Evolutionary conservation across 2,113 vertebrate genomes (phyloP).

Genomic region (Camelus dromedarius): DNA sequence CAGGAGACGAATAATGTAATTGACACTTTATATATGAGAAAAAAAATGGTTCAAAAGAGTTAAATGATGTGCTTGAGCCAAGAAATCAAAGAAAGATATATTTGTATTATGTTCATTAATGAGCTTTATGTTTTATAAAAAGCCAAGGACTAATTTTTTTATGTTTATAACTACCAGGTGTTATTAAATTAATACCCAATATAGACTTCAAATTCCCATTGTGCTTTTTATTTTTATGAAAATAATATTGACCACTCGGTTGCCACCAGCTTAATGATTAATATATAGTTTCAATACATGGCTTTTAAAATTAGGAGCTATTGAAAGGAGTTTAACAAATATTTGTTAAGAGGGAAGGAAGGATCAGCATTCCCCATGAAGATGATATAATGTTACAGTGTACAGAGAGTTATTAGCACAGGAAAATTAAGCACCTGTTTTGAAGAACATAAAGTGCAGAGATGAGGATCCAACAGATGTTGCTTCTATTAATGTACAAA

Average conservation of each 20-base stretch:
- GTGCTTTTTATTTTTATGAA: constrained; percentile 9
- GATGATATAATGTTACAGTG: constrained; percentile 57
- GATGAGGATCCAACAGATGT: neutral
- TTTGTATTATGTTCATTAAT: neutral
- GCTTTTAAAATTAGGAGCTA: constrained; percentile 55
- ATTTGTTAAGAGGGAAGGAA: constrained; percentile 63
- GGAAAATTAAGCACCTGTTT: constrained; percentile 55
- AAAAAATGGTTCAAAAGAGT: neutral
- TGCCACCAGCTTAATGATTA: constrained; percentile 36
- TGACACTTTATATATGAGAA: neutral
- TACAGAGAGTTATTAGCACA: neutral
- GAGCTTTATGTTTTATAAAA: constrained; percentile 30
- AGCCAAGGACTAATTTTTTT: neutral
- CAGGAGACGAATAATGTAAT: neutral
- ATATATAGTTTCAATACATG: neutral
- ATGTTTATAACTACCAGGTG: neutral
- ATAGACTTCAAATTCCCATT: neutral
- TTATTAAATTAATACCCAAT: neutral
- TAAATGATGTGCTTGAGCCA: neutral
- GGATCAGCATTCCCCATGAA: neutral
- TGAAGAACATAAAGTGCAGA: constrained; percentile 4
- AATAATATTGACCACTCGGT: neutral
- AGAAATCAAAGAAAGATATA: constrained; percentile 22
- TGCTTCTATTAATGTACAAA: constrained; percentile 16
- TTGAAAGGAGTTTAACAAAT: constrained; percentile 61